Conservation (phyloP, 2,113 vertebrate genomes). For the Chlorocebus sabaeus region DNA sequence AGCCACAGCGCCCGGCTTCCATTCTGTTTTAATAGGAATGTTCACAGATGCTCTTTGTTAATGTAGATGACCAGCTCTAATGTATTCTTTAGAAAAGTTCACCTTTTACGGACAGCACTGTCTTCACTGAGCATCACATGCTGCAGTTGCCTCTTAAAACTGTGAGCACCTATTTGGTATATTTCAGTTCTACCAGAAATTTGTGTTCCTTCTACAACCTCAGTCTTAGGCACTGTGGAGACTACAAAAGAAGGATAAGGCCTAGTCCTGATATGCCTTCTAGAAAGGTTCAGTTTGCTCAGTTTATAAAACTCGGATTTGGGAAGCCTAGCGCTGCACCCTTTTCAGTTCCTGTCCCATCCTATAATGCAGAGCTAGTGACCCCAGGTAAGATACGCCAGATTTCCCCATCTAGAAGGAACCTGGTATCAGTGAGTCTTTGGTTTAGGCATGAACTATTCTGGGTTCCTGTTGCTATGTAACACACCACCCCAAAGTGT, state of each 20-base stretch:
- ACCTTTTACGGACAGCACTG: neutral
- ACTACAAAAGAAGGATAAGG: neutral
- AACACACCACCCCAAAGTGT: neutral
- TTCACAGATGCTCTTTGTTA: neutral
- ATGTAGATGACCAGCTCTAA: neutral
- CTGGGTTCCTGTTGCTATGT: neutral
- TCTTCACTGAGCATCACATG: rapidly evolving
- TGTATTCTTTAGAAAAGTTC: neutral
- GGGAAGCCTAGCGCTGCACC: neutral
- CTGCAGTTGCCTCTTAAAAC: neutral
- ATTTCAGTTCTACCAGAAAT: neutral
- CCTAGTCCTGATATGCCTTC: neutral
- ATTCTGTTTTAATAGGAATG: neutral
- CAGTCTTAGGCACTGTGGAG: neutral
- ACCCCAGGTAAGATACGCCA: neutral
- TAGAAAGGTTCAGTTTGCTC: neutral
- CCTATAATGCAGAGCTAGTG: neutral
- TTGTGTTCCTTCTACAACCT: neutral
- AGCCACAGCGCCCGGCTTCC: neutral
- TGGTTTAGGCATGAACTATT: neutral
- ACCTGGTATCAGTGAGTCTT: neutral
- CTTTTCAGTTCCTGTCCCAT: neutral
- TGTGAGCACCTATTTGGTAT: neutral
- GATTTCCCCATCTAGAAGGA: neutral
- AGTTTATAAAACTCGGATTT: neutral